Evolutionary conservation across 2,888 invertebrate species (phyloP).

Genomic region (Quadriops clusia): DNA sequence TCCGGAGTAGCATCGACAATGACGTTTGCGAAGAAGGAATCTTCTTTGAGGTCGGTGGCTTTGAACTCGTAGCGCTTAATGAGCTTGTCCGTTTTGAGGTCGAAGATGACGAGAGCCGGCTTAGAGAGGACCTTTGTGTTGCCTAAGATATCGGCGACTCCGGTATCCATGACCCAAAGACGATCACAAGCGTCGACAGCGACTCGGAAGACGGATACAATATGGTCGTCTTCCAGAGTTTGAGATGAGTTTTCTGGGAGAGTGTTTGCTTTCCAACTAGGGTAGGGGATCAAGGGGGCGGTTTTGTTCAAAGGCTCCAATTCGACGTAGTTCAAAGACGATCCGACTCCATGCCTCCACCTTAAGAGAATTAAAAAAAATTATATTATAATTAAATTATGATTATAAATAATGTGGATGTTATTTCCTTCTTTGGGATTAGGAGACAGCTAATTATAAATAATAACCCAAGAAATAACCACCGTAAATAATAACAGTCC

Average conservation of each 20-base stretch:
- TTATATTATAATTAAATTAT: too few relatives aligned
- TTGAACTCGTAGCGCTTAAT: conserved; percentile 59
- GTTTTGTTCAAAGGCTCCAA: conserved; percentile 50
- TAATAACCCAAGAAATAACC: too few relatives aligned
- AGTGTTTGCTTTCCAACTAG: conserved; percentile 65
- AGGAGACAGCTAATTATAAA: too few relatives aligned
- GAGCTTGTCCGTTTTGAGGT: conserved; percentile 62
- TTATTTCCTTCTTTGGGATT: too few relatives aligned
- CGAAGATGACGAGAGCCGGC: conserved; percentile 57
- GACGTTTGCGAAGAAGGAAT: conserved; percentile 72
- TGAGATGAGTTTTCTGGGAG: conserved; percentile 47
- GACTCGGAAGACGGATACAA: conserved; percentile 63
- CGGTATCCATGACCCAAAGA: conserved; percentile 74
- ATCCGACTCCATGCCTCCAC: conserved; percentile 58
- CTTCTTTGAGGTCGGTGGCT: conserved; percentile 52
- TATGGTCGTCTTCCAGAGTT: conserved; percentile 42
- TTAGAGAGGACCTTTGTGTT: conserved; percentile 48
- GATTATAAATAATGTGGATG: too few relatives aligned
- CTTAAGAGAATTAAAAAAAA: too few relatives aligned
- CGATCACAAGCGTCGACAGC: conserved; percentile 66
- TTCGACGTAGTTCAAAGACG: conserved; percentile 56
- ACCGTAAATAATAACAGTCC: too few relatives aligned
- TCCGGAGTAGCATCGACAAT: conserved; percentile 56
- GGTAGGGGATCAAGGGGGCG: conserved; percentile 62
- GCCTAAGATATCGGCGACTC: conserved; percentile 63